Evolutionary conservation across 2,113 vertebrate species (phyloP).

Genomic region (Dryoscopus gambensis): DNA sequence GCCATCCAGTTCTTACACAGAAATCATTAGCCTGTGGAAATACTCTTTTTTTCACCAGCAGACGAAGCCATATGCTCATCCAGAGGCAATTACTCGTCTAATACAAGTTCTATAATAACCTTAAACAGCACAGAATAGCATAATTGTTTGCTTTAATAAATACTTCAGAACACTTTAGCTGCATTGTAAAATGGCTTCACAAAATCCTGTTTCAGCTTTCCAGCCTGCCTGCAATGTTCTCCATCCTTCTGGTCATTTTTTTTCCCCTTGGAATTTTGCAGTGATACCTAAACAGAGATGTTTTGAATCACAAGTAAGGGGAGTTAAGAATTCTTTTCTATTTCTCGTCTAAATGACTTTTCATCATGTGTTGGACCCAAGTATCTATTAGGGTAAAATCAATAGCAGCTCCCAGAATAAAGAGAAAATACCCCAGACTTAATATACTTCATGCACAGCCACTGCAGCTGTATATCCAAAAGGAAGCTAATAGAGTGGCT

Average conservation of each 20-base stretch:
- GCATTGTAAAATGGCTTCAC: constrained; percentile 27
- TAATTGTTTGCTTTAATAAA: constrained; percentile 29
- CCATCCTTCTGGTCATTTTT: neutral
- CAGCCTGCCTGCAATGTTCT: neutral
- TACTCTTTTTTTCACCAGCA: neutral
- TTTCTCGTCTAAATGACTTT: constrained; percentile 67
- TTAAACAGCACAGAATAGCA: constrained; percentile 17
- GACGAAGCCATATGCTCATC: neutral
- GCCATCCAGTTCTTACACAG: neutral
- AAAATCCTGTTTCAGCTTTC: constrained; percentile 47
- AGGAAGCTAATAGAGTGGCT: constrained; percentile 23
- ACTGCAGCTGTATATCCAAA: constrained; percentile 8
- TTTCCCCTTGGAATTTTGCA: constrained; percentile 43
- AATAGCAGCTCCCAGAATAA: constrained; percentile 52
- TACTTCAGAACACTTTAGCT: neutral
- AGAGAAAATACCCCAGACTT: constrained; percentile 53
- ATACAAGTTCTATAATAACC: constrained; percentile 10
- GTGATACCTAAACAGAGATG: neutral
- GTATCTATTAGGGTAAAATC: constrained; percentile 70
- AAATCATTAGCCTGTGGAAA: constrained; percentile 29
- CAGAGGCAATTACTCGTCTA: constrained; percentile 39
- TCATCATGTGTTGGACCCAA: constrained; percentile 49
- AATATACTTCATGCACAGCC: constrained; percentile 14
- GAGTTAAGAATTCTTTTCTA: constrained; percentile 47
- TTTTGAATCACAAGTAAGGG: constrained; percentile 55